Percentiles rank a stretch among this genome's conserved stretches.
Evolutionary conservation across 2,797 vertebrate species (phyloP).

Genomic region (Phalanger gymnotis): DNA sequence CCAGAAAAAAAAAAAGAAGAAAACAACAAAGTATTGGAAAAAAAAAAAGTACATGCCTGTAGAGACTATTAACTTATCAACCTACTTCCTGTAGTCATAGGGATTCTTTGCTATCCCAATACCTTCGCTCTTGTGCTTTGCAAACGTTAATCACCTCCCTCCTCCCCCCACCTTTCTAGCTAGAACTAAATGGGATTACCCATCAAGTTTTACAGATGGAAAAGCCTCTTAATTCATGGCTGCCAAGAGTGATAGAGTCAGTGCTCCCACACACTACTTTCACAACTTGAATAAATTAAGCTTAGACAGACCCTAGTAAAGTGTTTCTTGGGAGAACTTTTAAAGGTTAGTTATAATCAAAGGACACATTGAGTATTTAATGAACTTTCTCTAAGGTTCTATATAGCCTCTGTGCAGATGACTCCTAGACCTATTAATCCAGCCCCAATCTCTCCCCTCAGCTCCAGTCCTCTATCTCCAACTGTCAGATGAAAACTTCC

Average conservation of each 20-base stretch:
- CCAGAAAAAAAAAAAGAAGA: too few relatives aligned
- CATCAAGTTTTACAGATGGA: background rate
- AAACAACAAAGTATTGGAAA: too few relatives aligned
- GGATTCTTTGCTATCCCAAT: too few relatives aligned
- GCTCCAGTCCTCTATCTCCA: background rate
- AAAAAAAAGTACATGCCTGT: too few relatives aligned
- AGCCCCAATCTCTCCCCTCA: background rate
- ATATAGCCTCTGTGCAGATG: background rate
- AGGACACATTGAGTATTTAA: background rate
- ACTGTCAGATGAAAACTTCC: background rate
- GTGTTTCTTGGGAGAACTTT: background rate
- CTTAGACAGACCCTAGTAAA: background rate
- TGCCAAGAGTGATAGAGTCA: background rate
- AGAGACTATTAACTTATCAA: background rate
- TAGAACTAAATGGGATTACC: background rate
- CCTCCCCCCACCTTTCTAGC: background rate
- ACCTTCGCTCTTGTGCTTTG: background rate
- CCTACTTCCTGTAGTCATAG: accelerated
- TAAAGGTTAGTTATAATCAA: background rate
- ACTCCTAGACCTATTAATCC: background rate
- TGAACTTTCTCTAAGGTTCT: background rate
- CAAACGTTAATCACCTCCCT: background rate
- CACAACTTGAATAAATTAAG: background rate
- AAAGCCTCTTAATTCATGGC: background rate
- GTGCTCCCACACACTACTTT: background rate